Conservation (phyloP, 2,888 invertebrate genomes). For the Invenusta paracnida region DNA sequence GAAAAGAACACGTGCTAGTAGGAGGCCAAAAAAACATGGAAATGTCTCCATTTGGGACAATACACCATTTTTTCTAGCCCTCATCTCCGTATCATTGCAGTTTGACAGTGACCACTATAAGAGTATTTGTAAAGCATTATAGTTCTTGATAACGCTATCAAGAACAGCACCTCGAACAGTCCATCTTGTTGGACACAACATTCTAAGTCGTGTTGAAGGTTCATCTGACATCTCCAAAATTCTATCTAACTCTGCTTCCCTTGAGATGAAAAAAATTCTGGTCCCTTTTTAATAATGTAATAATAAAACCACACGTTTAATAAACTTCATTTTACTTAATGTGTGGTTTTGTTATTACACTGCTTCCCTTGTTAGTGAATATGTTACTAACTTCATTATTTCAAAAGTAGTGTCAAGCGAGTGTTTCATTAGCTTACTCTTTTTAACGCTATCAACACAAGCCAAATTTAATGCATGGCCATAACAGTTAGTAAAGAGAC, state of each 20-base stretch:
- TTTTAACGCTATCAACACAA: neutral
- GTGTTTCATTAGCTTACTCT: neutral
- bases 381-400: neutral
- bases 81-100: slow-evolving; percentile 15
- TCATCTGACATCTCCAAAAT: slow-evolving; percentile 25
- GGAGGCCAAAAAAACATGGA: slow-evolving; percentile 12
- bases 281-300: no score
- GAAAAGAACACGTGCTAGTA: slow-evolving; percentile 3
- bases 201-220: slow-evolving; percentile 26
- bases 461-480: neutral
- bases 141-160: slow-evolving; percentile 7
- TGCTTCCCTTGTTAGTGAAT: no score
- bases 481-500: neutral
- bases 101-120: neutral
- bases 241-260: neutral
- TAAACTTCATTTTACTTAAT: no score
- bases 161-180: slow-evolving; percentile 21
- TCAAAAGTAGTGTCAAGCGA: neutral
- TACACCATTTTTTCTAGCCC: neutral
- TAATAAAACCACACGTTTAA: no score
- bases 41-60: neutral
- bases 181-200: slow-evolving; percentile 27
- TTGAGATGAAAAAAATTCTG: no score
- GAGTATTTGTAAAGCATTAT: slow-evolving; percentile 11
- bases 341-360: no score